Conservation (phyloP, 53 echinoderm and acorn worm genomes). For the Holothuria scabra region DNA sequence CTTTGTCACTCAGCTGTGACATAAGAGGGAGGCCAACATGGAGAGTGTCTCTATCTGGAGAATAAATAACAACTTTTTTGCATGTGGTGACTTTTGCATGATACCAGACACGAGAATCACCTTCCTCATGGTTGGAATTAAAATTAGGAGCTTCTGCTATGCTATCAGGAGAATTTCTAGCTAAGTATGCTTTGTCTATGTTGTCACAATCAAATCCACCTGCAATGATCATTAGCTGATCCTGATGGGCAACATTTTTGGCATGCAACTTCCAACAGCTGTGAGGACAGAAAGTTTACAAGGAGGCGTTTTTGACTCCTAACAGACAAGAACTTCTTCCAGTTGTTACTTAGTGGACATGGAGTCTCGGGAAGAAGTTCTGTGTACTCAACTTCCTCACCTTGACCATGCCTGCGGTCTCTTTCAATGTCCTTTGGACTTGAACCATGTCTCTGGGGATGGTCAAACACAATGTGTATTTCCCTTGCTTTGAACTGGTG, state of each 20-base stretch:
- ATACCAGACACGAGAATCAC: slow-evolving; percentile 14
- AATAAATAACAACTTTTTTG: background rate
- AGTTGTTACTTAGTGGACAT: background rate
- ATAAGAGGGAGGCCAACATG: slow-evolving; percentile 13
- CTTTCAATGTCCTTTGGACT: slow-evolving; percentile 51
- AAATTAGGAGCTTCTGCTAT: background rate
- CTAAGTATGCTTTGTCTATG: background rate
- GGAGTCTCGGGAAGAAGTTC: background rate
- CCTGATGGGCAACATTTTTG: too few species aligned
- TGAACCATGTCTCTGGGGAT: slow-evolving; percentile 40
- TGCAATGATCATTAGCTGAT: background rate
- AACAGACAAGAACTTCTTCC: background rate
- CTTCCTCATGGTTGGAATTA: background rate
- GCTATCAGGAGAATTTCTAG: background rate
- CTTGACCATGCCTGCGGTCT: slow-evolving; percentile 32
- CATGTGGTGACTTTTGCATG: slow-evolving; percentile 6
- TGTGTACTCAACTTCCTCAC: background rate
- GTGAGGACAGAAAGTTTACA: background rate
- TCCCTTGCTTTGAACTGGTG: slow-evolving; percentile 32
- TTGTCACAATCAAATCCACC: background rate
- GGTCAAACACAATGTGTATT: slow-evolving; percentile 57
- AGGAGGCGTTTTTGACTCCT: background rate
- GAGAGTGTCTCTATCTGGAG: slow-evolving; percentile 2
- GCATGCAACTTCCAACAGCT: background rate
- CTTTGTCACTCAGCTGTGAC: background rate